Evolutionary conservation across 2,888 invertebrate genomes (phyloP), one percentile per base, ranked within the genome.

Genomic region (Leistus spinibarbis): DNA sequence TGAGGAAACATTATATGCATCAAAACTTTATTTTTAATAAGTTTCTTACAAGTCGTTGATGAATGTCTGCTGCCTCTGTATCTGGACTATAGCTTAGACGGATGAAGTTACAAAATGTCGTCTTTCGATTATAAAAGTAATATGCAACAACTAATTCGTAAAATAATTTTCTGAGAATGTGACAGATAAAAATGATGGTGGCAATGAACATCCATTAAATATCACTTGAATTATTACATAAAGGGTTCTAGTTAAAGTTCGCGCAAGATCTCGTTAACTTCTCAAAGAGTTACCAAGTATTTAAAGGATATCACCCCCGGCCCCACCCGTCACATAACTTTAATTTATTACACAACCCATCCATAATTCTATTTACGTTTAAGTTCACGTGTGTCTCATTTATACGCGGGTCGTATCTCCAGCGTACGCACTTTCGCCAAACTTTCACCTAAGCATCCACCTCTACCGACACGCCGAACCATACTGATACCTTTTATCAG

Each of bases 331-430:
- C 23, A 73, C 67, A 67, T 24, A 72, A 73, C 73, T 65, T 73
- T 66, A 73, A 73, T 67, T 73, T 73, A 73, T 67, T 67, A 73
- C 67, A 60, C 67, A 60, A 60, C 22, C 67, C 40, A 10, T 66
- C 67, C 73, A 73, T 73, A 73, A 73, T 73, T 73, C 73, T 73
- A 67, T 67, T 67, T 73, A 73, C 57, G 67, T 67, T 62, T 40
- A 40, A 40, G 5, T 5, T 67, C 73, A 73, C 73, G 60, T 73
- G 62, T 7, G 7, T 40, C 40, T 0, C n/a, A n/a, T n/a, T n/a
- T 40, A 40, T 40, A 40, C 40, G 40, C 54, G 66, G 57, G 53
- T 57, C 60, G 56, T 60, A 73, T 67, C 24, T 73, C 73, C 54
- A 54, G 23, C 66, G 57, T 73, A 62, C 67, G 73, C 73, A 73